phyloP scores from a whole-genome alignment of 2,113 vertebrate genomes.

The Oncorhynchus nerka region DNA sequence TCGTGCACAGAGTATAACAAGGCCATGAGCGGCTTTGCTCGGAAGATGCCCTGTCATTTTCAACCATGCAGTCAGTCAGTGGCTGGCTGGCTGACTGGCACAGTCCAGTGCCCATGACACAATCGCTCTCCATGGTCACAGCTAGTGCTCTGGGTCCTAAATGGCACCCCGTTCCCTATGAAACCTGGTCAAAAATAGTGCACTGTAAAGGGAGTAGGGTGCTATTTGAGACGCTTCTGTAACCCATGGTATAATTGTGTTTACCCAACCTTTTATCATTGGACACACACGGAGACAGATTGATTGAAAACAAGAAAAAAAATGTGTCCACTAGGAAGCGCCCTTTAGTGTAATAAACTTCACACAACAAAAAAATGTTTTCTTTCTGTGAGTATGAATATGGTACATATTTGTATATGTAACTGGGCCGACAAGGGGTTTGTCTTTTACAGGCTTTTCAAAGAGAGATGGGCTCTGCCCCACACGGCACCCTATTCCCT shows the following conservation, averaged over 20 bases:
- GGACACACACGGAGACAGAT: slow-evolving; percentile 8
- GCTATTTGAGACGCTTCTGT: slow-evolving; percentile 1
- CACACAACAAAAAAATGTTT: too few relatives aligned
- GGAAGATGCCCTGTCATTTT: slow-evolving; percentile 45
- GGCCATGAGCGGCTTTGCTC: slow-evolving; percentile 21
- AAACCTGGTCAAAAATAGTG: too few relatives aligned
- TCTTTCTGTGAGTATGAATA: too few relatives aligned
- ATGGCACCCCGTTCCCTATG: too few relatives aligned
- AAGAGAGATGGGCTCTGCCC: too few relatives aligned
- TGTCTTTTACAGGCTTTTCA: too few relatives aligned
- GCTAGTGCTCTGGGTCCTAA: neutral
- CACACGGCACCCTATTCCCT: too few relatives aligned
- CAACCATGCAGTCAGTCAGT: slow-evolving; percentile 16
- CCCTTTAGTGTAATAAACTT: too few relatives aligned
- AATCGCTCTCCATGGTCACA: slow-evolving; percentile 9
- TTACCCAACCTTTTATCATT: slow-evolving; percentile 22
- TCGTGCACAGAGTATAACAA: slow-evolving; percentile 24
- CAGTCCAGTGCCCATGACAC: slow-evolving; percentile 30
- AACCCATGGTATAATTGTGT: slow-evolving; percentile 8
- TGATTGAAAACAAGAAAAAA: neutral
- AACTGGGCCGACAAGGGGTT: too few relatives aligned
- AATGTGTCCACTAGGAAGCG: neutral
- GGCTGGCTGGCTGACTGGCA: slow-evolving; percentile 20
- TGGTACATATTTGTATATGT: too few relatives aligned
- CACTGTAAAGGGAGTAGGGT: too few relatives aligned